A percentile compares a stretch with the other conserved stretches of the same genome.
These are phyloP conservation scores for Himalopsyche tibetana DNA, from an alignment of 2,888 invertebrate species.

Conservation along the genomic window DNA sequence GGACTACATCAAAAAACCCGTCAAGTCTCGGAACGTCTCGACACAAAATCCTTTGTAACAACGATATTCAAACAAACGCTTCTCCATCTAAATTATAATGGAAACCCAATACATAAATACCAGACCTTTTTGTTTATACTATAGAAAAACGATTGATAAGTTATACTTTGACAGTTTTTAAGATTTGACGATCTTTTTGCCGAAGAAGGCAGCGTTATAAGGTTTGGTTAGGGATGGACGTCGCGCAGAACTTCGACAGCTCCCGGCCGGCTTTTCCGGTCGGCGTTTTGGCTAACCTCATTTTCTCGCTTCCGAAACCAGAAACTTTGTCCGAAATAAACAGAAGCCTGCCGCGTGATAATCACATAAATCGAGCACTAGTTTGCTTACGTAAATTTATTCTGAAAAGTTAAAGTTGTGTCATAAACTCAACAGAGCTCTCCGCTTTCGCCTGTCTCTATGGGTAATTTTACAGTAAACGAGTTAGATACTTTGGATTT, in stretches of 20 bases:
- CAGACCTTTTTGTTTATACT: not conserved
- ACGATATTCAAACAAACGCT: too few species aligned
- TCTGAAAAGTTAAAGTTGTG: conserved; percentile 15
- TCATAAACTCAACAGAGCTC: conserved; percentile 6
- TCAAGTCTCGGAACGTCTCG: too few species aligned
- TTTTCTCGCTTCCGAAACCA: conserved; percentile 26
- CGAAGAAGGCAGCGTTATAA: not conserved
- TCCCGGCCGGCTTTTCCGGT: conserved; percentile 26
- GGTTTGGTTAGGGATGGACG: not conserved
- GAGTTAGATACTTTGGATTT: not conserved
- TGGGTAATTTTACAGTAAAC: not conserved
- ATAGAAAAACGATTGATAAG: not conserved
- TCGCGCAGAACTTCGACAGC: not conserved
- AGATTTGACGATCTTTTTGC: not conserved
- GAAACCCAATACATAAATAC: too few species aligned
- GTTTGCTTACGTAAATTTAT: conserved; percentile 29
- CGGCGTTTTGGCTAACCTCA: conserved; percentile 23
- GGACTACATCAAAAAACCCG: too few species aligned
- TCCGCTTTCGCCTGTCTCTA: not conserved
- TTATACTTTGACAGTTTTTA: not conserved
- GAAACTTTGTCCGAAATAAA: conserved; percentile 22
- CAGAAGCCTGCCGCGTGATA: conserved; percentile 15
- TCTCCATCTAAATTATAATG: too few species aligned
- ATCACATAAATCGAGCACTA: conserved; percentile 26
- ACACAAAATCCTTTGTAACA: too few species aligned